Conservation (phyloP, 2,797 vertebrate species). For the Xenops minutus region DNA sequence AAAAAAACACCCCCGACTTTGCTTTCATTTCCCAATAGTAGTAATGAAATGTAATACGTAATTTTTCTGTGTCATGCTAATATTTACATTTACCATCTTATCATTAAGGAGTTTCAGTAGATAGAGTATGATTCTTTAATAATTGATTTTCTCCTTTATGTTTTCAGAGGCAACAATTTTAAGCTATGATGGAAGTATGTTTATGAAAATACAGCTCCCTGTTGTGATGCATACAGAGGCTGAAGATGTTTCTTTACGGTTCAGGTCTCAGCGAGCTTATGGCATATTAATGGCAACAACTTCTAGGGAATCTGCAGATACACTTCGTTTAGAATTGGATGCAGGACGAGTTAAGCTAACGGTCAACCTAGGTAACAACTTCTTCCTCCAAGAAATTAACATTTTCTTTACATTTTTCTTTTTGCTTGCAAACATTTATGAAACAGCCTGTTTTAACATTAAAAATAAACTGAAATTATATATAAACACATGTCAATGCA, state of each 20-base stretch:
- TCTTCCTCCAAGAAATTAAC: constrained; percentile 66
- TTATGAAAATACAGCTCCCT: constrained; percentile 98
- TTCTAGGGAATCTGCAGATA: constrained; percentile 92
- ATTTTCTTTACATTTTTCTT: constrained; percentile 67
- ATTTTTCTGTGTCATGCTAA: background rate
- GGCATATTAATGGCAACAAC: constrained; percentile 97
- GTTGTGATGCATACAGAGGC: constrained; percentile 98
- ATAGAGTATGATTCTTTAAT: background rate
- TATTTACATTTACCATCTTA: background rate
- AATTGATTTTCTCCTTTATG: background rate
- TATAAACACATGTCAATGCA: background rate
- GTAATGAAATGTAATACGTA: accelerated
- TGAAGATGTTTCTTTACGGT: constrained; percentile 93
- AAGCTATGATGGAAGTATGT: constrained; percentile 97
- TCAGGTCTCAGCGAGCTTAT: constrained; percentile 94
- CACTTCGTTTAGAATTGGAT: constrained; percentile 92
- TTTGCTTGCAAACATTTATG: constrained; percentile 78
- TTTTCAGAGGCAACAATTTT: constrained; percentile 91
- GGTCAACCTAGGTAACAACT: constrained; percentile 95
- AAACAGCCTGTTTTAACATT: constrained; percentile 74
- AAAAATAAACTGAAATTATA: constrained; percentile 53
- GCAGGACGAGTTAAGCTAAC: constrained; percentile 94
- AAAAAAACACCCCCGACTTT: background rate
- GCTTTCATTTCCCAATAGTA: background rate
- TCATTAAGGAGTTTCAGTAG: background rate